Base-by-base conservation (phyloP, 2,113 vertebrate species). In the Xiphias gladius region DNA sequence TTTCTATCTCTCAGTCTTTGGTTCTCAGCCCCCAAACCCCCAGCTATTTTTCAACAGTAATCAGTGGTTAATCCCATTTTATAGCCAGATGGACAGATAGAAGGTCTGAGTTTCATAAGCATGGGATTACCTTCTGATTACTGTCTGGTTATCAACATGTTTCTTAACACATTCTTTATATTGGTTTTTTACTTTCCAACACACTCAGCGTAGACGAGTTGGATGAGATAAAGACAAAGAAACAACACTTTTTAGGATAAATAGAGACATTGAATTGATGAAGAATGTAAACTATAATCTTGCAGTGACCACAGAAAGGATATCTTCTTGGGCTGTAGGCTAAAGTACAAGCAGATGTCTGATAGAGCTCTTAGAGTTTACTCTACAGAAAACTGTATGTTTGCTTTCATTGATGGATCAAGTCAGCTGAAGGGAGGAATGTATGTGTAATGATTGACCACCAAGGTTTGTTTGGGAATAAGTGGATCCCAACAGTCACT, bases 11-110 rank as follows among this genome's bases (percentile, higher is more conserved):
- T 13, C 22, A 46, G 3, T 26, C 11, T 65, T 54, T 43, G 5
- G 19, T 39, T 50, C 20, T 69, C n/a, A n/a, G 17, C 20, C 10
- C 11, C 37, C 24, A 32, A 14, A 1, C 22, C 32, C 65, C 59
- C 3, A 35, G 3, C 0, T 37, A 7, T 32, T 50, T 30, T 7
- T n/a, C 22, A 26, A 5, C 14, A 41, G 39, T 59, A 24, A 46
- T 82, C 48, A 67, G 20, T 52, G 65, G 41, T 85, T 78, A 89
- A 91, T 92, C 84, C 72, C 5, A 67, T 84, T 81, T 84, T 75
- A 64, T 32, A 74, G 66, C 52, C 88, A 89, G 88, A 89, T 89
- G 86, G 85, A 61, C 57, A 28, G 57, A 76, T 78, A 26, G 20
- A n/a, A 35, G 11, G 6, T 68, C 22, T 50, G 54, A 58, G 22